Conservation (phyloP, 2,797 vertebrate species). For the Poeciliopsis gracilis region DNA sequence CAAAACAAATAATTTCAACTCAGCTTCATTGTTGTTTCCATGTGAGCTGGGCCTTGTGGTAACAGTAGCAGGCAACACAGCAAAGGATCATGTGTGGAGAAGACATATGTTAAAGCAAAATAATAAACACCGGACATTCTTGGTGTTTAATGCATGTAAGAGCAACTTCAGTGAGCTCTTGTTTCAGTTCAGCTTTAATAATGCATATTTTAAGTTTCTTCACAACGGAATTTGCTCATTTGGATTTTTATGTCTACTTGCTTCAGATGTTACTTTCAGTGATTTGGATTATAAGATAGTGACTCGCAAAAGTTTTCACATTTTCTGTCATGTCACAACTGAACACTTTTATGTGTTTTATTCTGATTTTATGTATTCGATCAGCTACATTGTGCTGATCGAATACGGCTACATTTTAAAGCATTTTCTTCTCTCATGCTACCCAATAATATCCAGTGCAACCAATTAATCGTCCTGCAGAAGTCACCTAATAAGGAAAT, state of each 20-base stretch:
- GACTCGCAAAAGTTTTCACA: not conserved
- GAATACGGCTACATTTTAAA: too few species aligned
- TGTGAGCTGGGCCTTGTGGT: constrained; percentile 25
- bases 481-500: not conserved
- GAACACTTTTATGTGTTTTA: not conserved
- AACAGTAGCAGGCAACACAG: not conserved
- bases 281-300: not conserved
- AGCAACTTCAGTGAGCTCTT: not conserved
- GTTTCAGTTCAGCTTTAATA: not conserved
- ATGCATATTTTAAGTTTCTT: not conserved
- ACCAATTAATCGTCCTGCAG: not conserved
- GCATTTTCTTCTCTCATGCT: not conserved
- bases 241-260: not conserved
- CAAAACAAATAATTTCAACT: constrained; percentile 53
- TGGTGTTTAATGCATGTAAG: not conserved
- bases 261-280: not conserved
- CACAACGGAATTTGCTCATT: not conserved
- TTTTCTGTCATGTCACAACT: not conserved
- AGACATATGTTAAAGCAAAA: not conserved
- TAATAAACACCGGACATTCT: not conserved
- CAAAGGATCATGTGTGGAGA: constrained; percentile 7
- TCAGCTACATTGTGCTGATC: not conserved
- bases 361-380: not conserved
- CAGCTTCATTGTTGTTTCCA: constrained; percentile 32
- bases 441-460: not conserved